phyloP scores from a whole-genome alignment of 2,888 invertebrate genomes.

The Epinotia bilunana region DNA sequence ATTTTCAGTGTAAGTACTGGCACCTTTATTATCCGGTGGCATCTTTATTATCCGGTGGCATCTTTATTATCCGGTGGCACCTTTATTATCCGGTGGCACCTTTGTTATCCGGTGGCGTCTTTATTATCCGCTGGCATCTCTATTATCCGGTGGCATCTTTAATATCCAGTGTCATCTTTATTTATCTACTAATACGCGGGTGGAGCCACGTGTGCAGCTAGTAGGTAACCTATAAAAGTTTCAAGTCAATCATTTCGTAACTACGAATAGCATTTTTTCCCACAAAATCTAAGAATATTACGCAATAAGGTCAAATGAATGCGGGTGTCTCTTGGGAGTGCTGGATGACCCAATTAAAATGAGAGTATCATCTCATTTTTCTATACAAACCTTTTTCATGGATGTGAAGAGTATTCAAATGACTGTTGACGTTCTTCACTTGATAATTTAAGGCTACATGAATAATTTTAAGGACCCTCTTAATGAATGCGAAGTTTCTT shows the following conservation, averaged over 20 bases:
- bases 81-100: no score
- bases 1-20: no score
- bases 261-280: background rate
- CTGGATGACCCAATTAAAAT: conserved; percentile 40
- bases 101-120: no score
- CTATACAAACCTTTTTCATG: conserved; percentile 30
- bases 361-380: conserved; percentile 37
- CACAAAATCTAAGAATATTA: background rate
- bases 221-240: no score
- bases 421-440: conserved; percentile 26
- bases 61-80: no score
- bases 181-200: no score
- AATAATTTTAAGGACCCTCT: conserved; percentile 19
- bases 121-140: no score
- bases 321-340: conserved; percentile 21
- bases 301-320: conserved; percentile 20
- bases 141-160: no score
- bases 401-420: conserved; percentile 40
- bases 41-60: no score
- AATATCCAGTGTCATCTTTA: no score
- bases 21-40: no score
- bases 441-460: conserved; percentile 22
- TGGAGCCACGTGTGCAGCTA: no score
- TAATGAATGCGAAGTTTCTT: conserved; percentile 30
- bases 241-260: background rate